These are phyloP conservation scores for Coelogynopora nodosa DNA, from an alignment of 2,888 invertebrate species.

Conservation along the genomic window DNA sequence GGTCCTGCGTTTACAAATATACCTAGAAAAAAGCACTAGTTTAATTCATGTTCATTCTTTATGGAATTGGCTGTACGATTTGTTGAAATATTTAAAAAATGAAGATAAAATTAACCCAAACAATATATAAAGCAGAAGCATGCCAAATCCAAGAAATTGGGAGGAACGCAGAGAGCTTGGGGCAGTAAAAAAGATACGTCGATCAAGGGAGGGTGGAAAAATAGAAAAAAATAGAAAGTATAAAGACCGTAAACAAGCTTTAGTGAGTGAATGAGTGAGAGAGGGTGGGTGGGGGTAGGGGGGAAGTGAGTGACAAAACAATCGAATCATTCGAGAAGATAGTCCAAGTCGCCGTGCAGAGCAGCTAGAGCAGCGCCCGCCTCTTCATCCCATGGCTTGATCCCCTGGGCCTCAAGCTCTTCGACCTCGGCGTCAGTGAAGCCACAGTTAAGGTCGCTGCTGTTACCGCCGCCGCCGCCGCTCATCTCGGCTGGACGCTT, in stretches of 20 bases:
- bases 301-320: not conserved
- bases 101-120: too few species aligned
- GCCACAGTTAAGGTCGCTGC: not conserved
- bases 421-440: constrained; percentile 32
- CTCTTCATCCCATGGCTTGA: constrained; percentile 23
- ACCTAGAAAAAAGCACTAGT: not conserved
- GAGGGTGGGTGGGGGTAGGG: not conserved
- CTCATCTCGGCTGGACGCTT: not conserved
- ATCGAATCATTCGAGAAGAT: not conserved
- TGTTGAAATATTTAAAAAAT: too few species aligned
- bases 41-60: too few species aligned
- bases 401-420: constrained; percentile 24
- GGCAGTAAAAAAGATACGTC: too few species aligned
- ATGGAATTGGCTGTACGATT: too few species aligned
- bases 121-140: too few species aligned
- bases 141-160: too few species aligned
- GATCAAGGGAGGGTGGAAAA: too few species aligned
- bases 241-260: too few species aligned
- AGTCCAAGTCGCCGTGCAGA: constrained; percentile 5
- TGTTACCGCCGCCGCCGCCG: not conserved
- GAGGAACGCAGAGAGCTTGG: too few species aligned
- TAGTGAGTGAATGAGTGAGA: not conserved
- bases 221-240: too few species aligned
- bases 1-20: not conserved
- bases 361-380: constrained; percentile 15